phyloP scores from a whole-genome alignment of 2,113 vertebrate species.

The Scomber scombrus region DNA sequence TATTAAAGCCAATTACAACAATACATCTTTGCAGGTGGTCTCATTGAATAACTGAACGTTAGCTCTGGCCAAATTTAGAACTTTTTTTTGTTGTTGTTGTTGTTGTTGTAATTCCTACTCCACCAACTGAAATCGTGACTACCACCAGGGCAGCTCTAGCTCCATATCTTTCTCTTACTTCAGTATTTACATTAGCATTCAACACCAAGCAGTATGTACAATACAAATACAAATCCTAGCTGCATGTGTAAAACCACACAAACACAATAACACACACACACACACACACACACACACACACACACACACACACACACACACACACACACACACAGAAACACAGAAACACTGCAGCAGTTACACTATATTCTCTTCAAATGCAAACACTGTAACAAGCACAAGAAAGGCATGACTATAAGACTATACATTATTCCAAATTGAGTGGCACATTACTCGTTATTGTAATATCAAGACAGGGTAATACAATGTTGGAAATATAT shows the following conservation, averaged over 20 bases:
- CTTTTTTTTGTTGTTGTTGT: too few species aligned
- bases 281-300: background rate
- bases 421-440: background rate
- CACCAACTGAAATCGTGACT: background rate
- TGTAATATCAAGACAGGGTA: too few species aligned
- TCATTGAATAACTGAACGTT: too few species aligned
- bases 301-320: too few species aligned
- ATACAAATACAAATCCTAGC: background rate
- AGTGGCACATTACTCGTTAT: too few species aligned
- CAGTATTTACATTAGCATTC: background rate
- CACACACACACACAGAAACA: too few species aligned
- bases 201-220: too few species aligned
- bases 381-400: too few species aligned
- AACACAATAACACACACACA: background rate
- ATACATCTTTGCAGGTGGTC: too few species aligned
- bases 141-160: background rate
- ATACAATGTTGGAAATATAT: background rate
- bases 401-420: background rate
- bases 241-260: background rate
- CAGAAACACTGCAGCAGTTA: too few species aligned
- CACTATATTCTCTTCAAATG: background rate
- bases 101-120: background rate
- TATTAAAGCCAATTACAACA: too few species aligned
- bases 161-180: background rate
- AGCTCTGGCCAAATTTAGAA: too few species aligned